Evolutionary conservation across 2,888 invertebrate genomes (phyloP), one percentile per base, ranked within the genome.

Genomic region (Andrena trimmerana): DNA sequence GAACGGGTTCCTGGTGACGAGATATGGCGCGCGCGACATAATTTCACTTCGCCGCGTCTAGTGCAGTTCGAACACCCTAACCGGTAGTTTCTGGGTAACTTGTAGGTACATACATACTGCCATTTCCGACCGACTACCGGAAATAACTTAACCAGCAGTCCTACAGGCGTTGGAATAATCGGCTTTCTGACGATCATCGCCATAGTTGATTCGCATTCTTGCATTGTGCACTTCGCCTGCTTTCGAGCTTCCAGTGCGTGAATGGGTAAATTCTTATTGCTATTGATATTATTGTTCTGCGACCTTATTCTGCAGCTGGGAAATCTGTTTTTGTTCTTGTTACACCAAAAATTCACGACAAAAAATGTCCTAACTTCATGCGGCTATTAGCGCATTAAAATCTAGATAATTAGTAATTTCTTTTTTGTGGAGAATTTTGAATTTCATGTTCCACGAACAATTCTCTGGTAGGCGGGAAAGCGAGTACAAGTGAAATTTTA

Each of bases 71-170:
- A 79, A 65, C 57, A 73, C 65, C 36, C 57, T 57, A 69, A 33
- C 27, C 48, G 10, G 66, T 48, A 60, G 71, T 60, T 78, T 77
- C 66, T 31, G 8, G 57, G 60, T 68, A 78, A 73, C 67, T 78
- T 60, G 54, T n/a, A 27, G 63, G 42, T 78, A 68, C 62, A 73
- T 67, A 52, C 48, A 73, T 67, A 52, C 48, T 57, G 36, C 68
- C 57, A 57, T 74, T 65, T 69, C 59, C 67, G 67, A 59, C 16
- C 52, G 27, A 29, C 52, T 57, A 69, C 69, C 79, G 69, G 74
- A 69, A 69, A 72, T 57, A 57, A 57, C 69, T 65, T 67, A 74
- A 72, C 71, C 71, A 69, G 27, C 57, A 50, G 68, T 48, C 27
- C 63, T 67, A n/a, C 65, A 59, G 59, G 65, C 57, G 50, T n/a